Percentiles rank a stretch among this genome's conserved stretches.
These are phyloP conservation scores for Distichodus sexfasciatus DNA, from an alignment of 2,797 vertebrate species.

Conservation along the genomic window DNA sequence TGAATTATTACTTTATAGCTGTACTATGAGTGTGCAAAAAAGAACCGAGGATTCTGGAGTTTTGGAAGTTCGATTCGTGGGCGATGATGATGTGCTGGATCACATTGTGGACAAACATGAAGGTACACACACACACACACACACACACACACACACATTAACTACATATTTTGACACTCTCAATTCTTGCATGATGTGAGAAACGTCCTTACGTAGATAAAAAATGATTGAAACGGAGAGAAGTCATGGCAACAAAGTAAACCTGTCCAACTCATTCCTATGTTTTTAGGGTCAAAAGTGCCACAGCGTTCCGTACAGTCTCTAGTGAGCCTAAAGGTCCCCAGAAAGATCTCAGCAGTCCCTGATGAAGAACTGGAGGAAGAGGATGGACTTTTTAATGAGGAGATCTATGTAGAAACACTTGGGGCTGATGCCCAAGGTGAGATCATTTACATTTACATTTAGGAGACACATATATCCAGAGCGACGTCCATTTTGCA, in stretches of 20 bases:
- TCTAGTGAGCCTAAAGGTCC: conserved; percentile 70
- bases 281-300: conserved; percentile 63
- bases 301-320: conserved; percentile 68
- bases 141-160: background rate
- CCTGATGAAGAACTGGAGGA: conserved; percentile 60
- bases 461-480: background rate
- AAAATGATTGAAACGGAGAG: too few species aligned
- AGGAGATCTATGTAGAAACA: conserved; percentile 81
- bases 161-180: too few species aligned
- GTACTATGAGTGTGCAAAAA: conserved; percentile 71
- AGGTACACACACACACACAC: conserved; percentile 59
- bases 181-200: too few species aligned
- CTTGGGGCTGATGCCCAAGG: conserved; percentile 79
- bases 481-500: background rate
- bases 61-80: conserved; percentile 83
- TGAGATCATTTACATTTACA: conserved; percentile 40
- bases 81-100: conserved; percentile 86
- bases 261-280: conserved; percentile 9
- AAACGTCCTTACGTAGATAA: too few species aligned
- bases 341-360: conserved; percentile 59
- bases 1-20: too few species aligned
- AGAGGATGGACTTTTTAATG: conserved; percentile 68
- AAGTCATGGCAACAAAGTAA: conserved; percentile 2
- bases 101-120: conserved; percentile 86
- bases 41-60: conserved; percentile 37